Evolutionary conservation across 2,113 vertebrate species (phyloP).

Genomic region (Bos taurus): ARS-UCD2.0 NC_037329.1:130363001-130363500

Average conservation of each 20-base stretch:
- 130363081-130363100: slow-evolving; percentile 50
- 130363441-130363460: neutral
- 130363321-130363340: slow-evolving; percentile 43
- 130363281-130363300: slow-evolving; percentile 62
- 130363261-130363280: slow-evolving; percentile 66
- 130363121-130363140: slow-evolving; percentile 28
- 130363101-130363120: neutral
- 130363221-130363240: slow-evolving; percentile 41
- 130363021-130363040: slow-evolving; percentile 51
- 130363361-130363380: neutral
- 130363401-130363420: slow-evolving; percentile 34
- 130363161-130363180: slow-evolving; percentile 56
- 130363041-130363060: slow-evolving; percentile 53
- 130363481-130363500: neutral
- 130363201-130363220: slow-evolving; percentile 50
- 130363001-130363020: slow-evolving; percentile 35
- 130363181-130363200: slow-evolving; percentile 70
- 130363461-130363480: neutral
- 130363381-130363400: slow-evolving; percentile 7
- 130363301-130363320: slow-evolving; percentile 57
- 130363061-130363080: slow-evolving; percentile 12
- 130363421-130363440: neutral
- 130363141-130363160: slow-evolving; percentile 50
- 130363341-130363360: slow-evolving; percentile 22
- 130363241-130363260: neutral